These are phyloP conservation scores for Solenopsis invicta DNA, from an alignment of 1,140 invertebrate genomes.

Conservation along the genomic window DNA sequence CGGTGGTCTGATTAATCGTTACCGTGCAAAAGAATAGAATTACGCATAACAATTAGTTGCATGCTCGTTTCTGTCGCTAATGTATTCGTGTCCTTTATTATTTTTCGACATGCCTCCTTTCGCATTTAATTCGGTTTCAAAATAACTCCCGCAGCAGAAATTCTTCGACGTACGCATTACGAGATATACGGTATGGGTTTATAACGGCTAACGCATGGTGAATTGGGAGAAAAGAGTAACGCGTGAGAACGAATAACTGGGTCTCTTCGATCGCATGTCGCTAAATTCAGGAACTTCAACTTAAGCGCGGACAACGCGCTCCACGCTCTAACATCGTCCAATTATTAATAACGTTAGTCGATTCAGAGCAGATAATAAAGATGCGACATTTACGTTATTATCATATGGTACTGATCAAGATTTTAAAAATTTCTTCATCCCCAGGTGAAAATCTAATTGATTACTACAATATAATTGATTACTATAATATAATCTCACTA, in stretches of 20 bases:
- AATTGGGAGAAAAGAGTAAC: not conserved
- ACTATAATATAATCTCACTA: no score
- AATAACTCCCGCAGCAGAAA: not conserved
- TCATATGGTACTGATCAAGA: not conserved
- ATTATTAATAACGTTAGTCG: conserved; percentile 33
- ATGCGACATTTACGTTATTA: not conserved
- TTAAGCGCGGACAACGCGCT: conserved; percentile 40
- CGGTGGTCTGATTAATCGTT: conserved; percentile 18
- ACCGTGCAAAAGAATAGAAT: not conserved
- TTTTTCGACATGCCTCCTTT: conserved; percentile 18
- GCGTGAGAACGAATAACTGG: conserved; percentile 34
- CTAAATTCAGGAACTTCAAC: conserved; percentile 41
- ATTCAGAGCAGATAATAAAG: conserved; percentile 12
- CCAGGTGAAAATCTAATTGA: not conserved
- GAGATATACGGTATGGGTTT: not conserved
- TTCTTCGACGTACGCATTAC: not conserved
- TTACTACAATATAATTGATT: not conserved
- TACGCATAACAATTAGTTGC: conserved; percentile 55
- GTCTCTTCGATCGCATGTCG: conserved; percentile 41
- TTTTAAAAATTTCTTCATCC: not conserved
- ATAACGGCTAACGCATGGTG: not conserved
- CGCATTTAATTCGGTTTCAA: not conserved
- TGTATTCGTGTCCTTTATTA: conserved; percentile 42
- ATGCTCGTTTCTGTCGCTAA: not conserved
- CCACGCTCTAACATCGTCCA: not conserved